Conservation (phyloP, 2,797 vertebrate genomes). For the Valencia hispanica region DNA sequence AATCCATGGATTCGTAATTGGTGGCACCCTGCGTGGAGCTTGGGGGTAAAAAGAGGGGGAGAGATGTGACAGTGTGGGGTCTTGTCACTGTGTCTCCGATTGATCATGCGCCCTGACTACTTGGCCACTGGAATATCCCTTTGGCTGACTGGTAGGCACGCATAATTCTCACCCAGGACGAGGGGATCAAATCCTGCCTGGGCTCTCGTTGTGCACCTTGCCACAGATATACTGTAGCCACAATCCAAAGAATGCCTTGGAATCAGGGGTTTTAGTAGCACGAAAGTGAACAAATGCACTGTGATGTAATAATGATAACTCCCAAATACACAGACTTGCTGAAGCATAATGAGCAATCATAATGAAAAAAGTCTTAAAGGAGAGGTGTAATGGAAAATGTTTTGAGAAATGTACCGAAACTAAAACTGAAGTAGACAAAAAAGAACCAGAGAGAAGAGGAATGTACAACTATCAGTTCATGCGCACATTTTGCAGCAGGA, state of each 20-base stretch:
- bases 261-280: not conserved
- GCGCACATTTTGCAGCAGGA: not conserved
- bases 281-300: not conserved
- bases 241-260: too few species aligned
- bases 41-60: too few species aligned
- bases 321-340: not conserved
- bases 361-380: not conserved
- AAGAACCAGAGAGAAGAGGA: not conserved
- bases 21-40: too few species aligned
- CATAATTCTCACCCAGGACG: too few species aligned
- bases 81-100: too few species aligned
- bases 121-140: too few species aligned
- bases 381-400: not conserved
- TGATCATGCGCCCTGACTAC: too few species aligned
- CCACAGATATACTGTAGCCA: too few species aligned
- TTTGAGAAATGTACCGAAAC: not conserved
- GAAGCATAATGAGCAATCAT: not conserved
- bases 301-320: not conserved
- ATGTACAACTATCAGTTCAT: not conserved
- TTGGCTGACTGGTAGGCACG: too few species aligned
- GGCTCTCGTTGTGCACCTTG: too few species aligned
- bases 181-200: too few species aligned
- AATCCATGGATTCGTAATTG: slow-evolving; percentile 28
- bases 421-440: not conserved
- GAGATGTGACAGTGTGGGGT: too few species aligned